phyloP scores from a whole-genome alignment of 1,140 invertebrate species.

The Drosophila micromelanica region DNA sequence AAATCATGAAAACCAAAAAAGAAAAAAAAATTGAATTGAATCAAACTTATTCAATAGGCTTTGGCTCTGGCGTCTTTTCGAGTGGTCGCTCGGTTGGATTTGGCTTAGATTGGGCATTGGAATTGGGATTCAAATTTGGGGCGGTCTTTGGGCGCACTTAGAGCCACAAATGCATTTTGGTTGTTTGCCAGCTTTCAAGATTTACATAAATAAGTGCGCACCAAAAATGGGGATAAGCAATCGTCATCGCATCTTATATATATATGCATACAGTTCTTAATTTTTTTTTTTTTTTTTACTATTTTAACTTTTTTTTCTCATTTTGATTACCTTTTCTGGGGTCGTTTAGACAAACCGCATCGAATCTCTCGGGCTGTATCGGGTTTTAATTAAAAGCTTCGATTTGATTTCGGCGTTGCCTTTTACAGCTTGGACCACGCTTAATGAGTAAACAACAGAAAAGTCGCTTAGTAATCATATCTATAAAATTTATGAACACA shows the following conservation, averaged over 20 bases:
- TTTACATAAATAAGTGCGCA: slow-evolving; percentile 78
- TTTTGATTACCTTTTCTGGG: slow-evolving; percentile 52
- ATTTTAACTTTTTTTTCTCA: slow-evolving; percentile 12
- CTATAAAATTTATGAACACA: slow-evolving; percentile 72
- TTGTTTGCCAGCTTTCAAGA: slow-evolving; percentile 60
- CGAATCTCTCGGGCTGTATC: slow-evolving; percentile 69
- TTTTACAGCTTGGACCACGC: slow-evolving; percentile 21
- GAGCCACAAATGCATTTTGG: slow-evolving; percentile 68
- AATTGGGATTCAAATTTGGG: no score
- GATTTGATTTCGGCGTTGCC: slow-evolving; percentile 21
- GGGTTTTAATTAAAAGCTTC: slow-evolving; percentile 69
- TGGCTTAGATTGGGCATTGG: slow-evolving; percentile 39
- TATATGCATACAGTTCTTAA: slow-evolving; percentile 10
- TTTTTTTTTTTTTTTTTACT: not conserved
- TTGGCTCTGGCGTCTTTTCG: slow-evolving; percentile 50
- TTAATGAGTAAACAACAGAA: slow-evolving; percentile 37
- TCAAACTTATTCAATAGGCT: slow-evolving; percentile 77
- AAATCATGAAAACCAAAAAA: slow-evolving; percentile 9
- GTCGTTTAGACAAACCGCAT: slow-evolving; percentile 67
- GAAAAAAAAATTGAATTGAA: slow-evolving; percentile 56
- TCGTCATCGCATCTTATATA: slow-evolving; percentile 46
- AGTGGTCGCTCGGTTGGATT: slow-evolving; percentile 51
- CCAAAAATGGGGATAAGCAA: slow-evolving; percentile 65
- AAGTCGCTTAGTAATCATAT: slow-evolving; percentile 56
- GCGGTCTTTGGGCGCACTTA: slow-evolving; percentile 31